Evolutionary conservation across 1,140 invertebrate genomes (phyloP), one percentile per base, ranked within the genome.

Genomic region (Drosophila obscura): DNA sequence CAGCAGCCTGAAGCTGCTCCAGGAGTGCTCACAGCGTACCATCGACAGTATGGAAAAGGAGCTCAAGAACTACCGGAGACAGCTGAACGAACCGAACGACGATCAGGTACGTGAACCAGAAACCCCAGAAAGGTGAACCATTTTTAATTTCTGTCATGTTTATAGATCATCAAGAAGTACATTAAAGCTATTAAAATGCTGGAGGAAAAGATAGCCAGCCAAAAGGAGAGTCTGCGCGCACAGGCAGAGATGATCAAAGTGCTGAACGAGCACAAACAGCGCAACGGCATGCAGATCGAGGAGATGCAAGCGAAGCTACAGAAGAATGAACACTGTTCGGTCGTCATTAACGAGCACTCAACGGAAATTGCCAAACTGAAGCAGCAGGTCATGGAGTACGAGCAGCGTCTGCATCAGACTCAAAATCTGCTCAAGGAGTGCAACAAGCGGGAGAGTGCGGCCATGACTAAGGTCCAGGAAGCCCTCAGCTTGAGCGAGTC

Each of bases 401-500:
- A 90, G 44, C 66, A 78, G 26, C 65, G 75, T 0, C 56, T 92
- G 5, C 24, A 26, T 0, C 28, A 62, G 2, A 62, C 58, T 0
- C 66, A 35, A 0, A 24, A 61, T 0, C 19, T 77, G 31, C 72
- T 87, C 0, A 39, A 66, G 4, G 79, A 80, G 48, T 73, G 73
- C 22, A 73, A 63, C 0, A 76, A 78, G 13, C 69, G 76, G 5
- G 73, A 80, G 22, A 16, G 44, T 1, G 11, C 50, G 1, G 91
- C 91, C 13, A 72, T 92, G 57, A 63, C 58, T 2, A 92, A 92
- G 35, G 73, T 92, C 0, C 81, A 92, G 31, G 94, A 94, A 74
- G 92, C 94, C 5, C 76, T 94, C 16, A 81, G 88, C 16, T 65
- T 94, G 0, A 92, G 93, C 41, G 94, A 94, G 69, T 78, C 91